Conservation (phyloP, 2,797 vertebrate genomes). For the Tauraco hartlaubi region DNA sequence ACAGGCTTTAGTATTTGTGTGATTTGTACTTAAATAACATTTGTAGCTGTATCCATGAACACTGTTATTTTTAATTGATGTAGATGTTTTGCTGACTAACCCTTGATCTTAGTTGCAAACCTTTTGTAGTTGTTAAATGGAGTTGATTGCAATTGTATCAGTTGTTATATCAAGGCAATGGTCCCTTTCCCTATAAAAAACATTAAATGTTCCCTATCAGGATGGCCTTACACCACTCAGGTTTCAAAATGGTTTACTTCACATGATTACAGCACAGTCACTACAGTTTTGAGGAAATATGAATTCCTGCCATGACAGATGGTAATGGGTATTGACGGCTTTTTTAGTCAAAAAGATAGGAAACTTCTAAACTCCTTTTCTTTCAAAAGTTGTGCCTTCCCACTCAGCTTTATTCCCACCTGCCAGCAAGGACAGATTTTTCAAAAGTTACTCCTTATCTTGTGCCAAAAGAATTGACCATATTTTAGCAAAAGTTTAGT, state of each 20-base stretch:
- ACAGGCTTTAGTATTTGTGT: background rate
- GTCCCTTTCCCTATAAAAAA: background rate
- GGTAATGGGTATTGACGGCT: background rate
- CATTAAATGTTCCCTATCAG: background rate
- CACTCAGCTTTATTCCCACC: background rate
- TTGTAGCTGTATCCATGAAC: background rate
- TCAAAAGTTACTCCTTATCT: background rate
- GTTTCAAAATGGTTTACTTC: background rate
- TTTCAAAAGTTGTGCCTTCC: background rate
- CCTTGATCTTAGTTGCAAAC: background rate
- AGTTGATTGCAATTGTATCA: background rate
- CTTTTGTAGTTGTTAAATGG: background rate
- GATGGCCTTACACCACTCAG: background rate
- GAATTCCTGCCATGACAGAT: background rate
- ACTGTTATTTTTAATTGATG: background rate
- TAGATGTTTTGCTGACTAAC: background rate
- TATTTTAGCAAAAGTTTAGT: background rate
- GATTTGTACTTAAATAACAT: background rate
- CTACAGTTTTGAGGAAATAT: background rate
- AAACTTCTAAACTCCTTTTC: background rate
- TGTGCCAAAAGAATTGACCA: rapidly evolving
- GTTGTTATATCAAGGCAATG: background rate
- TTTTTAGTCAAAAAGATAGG: background rate
- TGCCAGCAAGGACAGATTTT: background rate
- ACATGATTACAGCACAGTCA: background rate